Evolutionary conservation across 2,888 invertebrate species (phyloP).

Genomic region (Anoplius nigerrimus): DNA sequence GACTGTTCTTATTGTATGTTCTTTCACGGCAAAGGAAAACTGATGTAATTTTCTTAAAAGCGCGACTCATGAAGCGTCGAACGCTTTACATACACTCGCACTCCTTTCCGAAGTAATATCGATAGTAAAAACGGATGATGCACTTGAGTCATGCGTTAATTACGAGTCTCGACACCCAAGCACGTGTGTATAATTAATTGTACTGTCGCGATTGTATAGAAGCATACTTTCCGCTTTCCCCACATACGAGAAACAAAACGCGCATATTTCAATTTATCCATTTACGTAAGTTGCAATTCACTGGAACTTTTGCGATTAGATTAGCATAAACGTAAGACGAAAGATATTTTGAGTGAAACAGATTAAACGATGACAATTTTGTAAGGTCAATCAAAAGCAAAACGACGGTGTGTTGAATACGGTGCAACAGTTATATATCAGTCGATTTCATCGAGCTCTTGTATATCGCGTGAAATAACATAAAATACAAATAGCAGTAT

Average conservation of each 20-base stretch:
- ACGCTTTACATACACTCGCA: background rate
- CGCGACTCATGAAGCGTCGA: constrained; percentile 16
- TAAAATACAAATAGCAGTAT: background rate
- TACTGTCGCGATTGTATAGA: background rate
- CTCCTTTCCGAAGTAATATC: no score
- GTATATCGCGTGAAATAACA: constrained; percentile 16
- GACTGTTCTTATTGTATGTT: no score
- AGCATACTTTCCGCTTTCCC: background rate
- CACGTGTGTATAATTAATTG: background rate
- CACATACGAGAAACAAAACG: background rate
- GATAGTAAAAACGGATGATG: no score
- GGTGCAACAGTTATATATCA: constrained; percentile 2
- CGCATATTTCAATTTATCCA: background rate
- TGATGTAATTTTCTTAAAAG: constrained; percentile 17
- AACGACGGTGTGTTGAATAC: constrained; percentile 17
- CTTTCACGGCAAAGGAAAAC: no score
- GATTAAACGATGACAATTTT: constrained; percentile 8
- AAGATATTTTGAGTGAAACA: constrained; percentile 17
- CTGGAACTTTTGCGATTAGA: constrained; percentile 11
- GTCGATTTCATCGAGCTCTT: constrained; percentile 7
- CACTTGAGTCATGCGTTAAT: no score
- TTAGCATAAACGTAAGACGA: constrained; percentile 32
- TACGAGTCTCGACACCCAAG: no score
- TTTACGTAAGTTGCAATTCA: background rate
- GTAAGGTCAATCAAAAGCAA: constrained; percentile 10